Evolutionary conservation across 2,888 invertebrate genomes (phyloP).

Genomic region (Archips crataeganus): DNA sequence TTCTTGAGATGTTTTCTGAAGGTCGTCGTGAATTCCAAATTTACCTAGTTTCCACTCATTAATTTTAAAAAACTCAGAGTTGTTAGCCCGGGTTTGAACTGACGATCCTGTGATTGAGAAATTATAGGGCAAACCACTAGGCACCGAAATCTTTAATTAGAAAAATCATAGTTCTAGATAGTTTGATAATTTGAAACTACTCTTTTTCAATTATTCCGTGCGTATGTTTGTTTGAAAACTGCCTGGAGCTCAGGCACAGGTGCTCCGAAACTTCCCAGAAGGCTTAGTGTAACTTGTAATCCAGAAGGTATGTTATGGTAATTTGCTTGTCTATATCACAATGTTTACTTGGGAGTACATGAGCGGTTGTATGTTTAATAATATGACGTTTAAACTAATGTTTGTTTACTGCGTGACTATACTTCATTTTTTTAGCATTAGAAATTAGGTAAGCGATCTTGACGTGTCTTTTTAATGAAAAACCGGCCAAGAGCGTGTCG

Average conservation of each 20-base stretch:
- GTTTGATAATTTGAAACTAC: background rate
- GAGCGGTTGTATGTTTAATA: background rate
- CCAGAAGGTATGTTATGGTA: conserved; percentile 22
- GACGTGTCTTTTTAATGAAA: too few species aligned
- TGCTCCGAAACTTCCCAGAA: conserved; percentile 16
- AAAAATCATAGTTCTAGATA: background rate
- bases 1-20: too few species aligned
- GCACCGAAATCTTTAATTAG: too few species aligned
- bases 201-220: background rate
- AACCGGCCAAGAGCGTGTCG: too few species aligned
- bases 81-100: too few species aligned
- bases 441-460: too few species aligned
- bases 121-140: too few species aligned
- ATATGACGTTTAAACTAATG: background rate
- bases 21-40: too few species aligned
- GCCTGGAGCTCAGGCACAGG: conserved; percentile 11
- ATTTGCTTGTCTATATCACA: conserved; percentile 11
- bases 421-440: background rate
- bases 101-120: too few species aligned
- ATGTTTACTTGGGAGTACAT: background rate
- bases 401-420: background rate
- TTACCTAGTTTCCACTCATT: too few species aligned
- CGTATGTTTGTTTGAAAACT: conserved; percentile 12
- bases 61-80: too few species aligned
- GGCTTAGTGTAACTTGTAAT: conserved; percentile 21